Base-by-base conservation (phyloP, 2,797 vertebrate genomes). In the Amniataba percoides region DNA sequence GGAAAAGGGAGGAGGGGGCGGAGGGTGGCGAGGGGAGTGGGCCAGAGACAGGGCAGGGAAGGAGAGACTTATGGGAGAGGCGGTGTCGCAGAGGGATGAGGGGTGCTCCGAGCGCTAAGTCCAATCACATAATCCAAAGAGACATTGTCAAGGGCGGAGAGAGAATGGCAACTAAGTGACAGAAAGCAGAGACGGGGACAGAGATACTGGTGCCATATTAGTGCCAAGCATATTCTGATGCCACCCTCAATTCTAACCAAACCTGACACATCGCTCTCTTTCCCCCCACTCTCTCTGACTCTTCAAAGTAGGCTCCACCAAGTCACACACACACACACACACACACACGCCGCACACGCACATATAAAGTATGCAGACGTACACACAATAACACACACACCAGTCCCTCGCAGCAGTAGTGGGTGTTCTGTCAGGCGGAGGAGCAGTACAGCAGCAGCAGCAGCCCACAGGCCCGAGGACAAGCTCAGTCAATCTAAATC, bases 141-240 rank as follows among this genome's bases (percentile, higher is more conserved):
- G 97, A 97, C 96, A 95, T 93, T 96, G 97, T 97, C 96, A 97
- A 94, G 95, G 92, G 93, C 88, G 77, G 90, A 82, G 81, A 94
- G 90, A 96, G 96, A 94, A 96, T 96, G 96, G 92, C 97, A 96
- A 97, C 94, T 94, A 87, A 36, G 96, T 98, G 98, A 99, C 98
- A 99, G 96, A 96, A 96, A 98, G 97, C 98, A 99, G 97, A 98
- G 96, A 97, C 96, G 91, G 95, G 96, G 97, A 98, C 97, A 98
- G 95, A 98, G 97, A 98, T 97, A 98, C 96, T 95, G 95, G 96
- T 95, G 95, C 97, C 96, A 96, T 96, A 96, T 96, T 96, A 97
- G 95, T 97, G 96, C 97, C 96, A 96, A 96, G 95, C 96, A 96
- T 96, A 97, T 96, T 96, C 94, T 93, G 96, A 95, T 93, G 90